Evolutionary conservation across 2,113 vertebrate genomes (phyloP).

Genomic region (Chaetorhynchus papuensis): DNA sequence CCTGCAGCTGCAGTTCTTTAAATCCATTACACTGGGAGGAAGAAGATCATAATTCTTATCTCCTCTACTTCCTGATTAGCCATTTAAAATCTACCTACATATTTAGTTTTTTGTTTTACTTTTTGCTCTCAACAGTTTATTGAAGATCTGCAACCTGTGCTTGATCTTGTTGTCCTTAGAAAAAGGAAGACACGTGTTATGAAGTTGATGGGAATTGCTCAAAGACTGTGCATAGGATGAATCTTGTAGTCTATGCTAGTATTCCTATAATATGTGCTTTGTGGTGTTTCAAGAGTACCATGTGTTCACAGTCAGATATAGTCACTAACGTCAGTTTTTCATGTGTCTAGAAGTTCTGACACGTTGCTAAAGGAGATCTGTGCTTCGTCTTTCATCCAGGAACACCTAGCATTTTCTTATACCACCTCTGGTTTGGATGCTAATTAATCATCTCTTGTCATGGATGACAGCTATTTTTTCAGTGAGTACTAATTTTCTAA

Average conservation of each 20-base stretch:
- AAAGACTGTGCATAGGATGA: not conserved
- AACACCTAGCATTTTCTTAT: not conserved
- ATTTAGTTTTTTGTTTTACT: not conserved
- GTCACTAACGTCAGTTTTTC: not conserved
- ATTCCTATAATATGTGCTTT: not conserved
- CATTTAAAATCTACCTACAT: not conserved
- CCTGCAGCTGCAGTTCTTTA: not conserved
- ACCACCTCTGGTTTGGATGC: not conserved
- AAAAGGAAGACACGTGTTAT: not conserved
- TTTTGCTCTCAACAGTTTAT: not conserved
- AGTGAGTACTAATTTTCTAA: not conserved
- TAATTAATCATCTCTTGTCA: not conserved
- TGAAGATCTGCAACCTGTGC: not conserved
- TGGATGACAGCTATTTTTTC: not conserved
- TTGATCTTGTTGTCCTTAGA: not conserved
- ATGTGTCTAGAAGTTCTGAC: not conserved
- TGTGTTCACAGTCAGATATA: not conserved
- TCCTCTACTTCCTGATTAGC: not conserved
- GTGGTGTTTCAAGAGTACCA: not conserved
- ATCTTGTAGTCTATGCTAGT: not conserved
- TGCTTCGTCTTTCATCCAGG: not conserved
- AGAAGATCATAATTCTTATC: not conserved
- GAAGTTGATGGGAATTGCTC: not conserved
- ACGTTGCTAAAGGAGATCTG: not conserved
- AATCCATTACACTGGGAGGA: not conserved